Conservation (phyloP, 1,140 invertebrate species). For the Bombus waltoni region DNA sequence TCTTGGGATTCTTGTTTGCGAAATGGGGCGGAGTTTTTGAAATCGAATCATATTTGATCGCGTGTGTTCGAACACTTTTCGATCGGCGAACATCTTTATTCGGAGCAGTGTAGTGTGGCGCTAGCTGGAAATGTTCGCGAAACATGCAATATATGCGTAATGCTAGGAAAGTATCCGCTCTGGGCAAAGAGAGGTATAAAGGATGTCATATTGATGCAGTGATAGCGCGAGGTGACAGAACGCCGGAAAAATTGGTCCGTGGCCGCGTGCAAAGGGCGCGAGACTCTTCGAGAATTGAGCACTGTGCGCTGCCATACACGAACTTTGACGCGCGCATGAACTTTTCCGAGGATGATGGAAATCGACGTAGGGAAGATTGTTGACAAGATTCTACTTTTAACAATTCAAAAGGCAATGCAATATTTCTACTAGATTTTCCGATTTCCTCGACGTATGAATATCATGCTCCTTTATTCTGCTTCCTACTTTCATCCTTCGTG, state of each 20-base stretch:
- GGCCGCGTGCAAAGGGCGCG: neutral
- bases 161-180: constrained; percentile 20
- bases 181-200: constrained; percentile 32
- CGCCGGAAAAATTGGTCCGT: neutral
- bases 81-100: neutral
- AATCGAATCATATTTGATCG: neutral
- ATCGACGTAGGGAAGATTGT: neutral
- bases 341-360: neutral
- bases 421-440: neutral
- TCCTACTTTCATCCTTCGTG: too few species aligned
- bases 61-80: neutral
- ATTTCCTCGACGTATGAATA: neutral
- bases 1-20: neutral
- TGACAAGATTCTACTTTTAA: neutral
- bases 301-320: neutral
- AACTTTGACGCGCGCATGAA: neutral
- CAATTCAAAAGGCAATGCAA: neutral
- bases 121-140: neutral
- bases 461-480: too few species aligned
- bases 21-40: neutral
- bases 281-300: neutral
- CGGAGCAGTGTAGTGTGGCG: too few species aligned
- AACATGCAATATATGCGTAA: constrained; percentile 39
- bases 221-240: constrained; percentile 4
- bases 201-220: constrained; percentile 46